These are phyloP conservation scores for Chrysomela aeneicollis DNA, from an alignment of 2,888 invertebrate genomes.

Conservation along the genomic window DNA sequence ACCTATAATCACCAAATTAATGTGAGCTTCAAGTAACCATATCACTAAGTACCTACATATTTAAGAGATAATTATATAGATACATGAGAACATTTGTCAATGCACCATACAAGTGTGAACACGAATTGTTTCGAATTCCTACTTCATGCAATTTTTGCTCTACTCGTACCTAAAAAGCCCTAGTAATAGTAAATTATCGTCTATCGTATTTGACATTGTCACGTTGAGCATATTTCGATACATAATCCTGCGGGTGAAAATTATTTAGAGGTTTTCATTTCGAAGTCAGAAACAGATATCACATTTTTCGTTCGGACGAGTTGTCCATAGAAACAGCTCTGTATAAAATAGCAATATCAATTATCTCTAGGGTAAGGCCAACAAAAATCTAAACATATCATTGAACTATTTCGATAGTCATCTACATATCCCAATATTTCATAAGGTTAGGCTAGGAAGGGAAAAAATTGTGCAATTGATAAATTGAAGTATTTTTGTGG, in stretches of 20 bases:
- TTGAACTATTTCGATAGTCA: constrained; percentile 47
- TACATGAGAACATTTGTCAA: constrained; percentile 49
- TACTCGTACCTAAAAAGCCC: constrained; percentile 55
- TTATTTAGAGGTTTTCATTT: not conserved
- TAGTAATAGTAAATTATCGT: constrained; percentile 32
- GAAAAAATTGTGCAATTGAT: constrained; percentile 49
- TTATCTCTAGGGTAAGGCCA: constrained; percentile 14
- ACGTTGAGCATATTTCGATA: constrained; percentile 6
- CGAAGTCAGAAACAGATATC: not conserved
- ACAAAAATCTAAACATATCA: constrained; percentile 46
- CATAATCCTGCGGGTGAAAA: not conserved
- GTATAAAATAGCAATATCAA: constrained; percentile 34
- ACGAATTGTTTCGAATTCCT: constrained; percentile 32
- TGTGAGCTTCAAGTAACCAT: constrained; percentile 55
- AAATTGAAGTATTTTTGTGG: constrained; percentile 57
- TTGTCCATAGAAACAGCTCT: not conserved
- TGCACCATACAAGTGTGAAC: constrained; percentile 49
- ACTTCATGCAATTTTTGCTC: constrained; percentile 51
- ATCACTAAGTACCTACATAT: constrained; percentile 43
- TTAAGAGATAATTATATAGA: constrained; percentile 31
- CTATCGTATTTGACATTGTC: constrained; percentile 23
- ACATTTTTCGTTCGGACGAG: no score
- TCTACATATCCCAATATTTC: constrained; percentile 45
- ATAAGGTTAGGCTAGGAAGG: constrained; percentile 29
- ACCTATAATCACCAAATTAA: constrained; percentile 23